Evolutionary conservation across 2,113 vertebrate species (phyloP), one percentile per base, ranked within the genome.

Genomic region (Melanerpes formicivorus): DNA sequence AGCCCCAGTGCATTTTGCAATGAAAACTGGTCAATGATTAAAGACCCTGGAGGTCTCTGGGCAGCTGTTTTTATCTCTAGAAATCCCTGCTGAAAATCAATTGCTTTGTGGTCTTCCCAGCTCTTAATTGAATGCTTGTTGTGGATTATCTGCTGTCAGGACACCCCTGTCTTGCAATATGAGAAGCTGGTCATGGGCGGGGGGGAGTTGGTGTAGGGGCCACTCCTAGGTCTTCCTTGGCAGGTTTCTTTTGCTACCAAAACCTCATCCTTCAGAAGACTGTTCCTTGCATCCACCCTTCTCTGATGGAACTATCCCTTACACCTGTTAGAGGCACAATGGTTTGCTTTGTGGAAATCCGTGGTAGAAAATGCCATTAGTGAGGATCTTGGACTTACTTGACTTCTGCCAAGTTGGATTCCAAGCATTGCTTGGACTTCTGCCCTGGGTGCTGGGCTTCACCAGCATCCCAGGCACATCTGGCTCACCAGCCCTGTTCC

Each of bases 251-350:
- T 44, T 27, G 37, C 34, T 40, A 27, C 29, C 42, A 55, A 40
- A 44, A 18, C 6, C 4, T 32, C 15, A 12, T 34, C 4, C 1
- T 76, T 55, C 19, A 42, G 34, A 14, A 34, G 21, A 54, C 63
- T 58, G n/a, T 10, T 6, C 30, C 56, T 32, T 50, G 54, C 14
- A 2, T 16, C 32, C 7, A 10, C 3, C 21, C 27, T 76, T 18
- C 29, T 59, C 62, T 29, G 50, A 10, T 15, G 19, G 54, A n/a
- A 1, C 0, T 9, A 30, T n/a, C 18, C 48, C 14, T n/a, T 3
- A 0, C 8, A 18, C 29, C 13, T 11, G 19, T 13, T 14, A 32
- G 30, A n/a, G 40, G 5, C 29, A 19, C 0, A 1, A 11, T 14
- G 48, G 54, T 13, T 78, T 50, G 5, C 22, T 48, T 70, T 37